Percentiles rank a stretch among this genome's conserved stretches.
Conservation (phyloP, 2,888 invertebrate genomes). For the Dexiosoma caninum region DNA sequence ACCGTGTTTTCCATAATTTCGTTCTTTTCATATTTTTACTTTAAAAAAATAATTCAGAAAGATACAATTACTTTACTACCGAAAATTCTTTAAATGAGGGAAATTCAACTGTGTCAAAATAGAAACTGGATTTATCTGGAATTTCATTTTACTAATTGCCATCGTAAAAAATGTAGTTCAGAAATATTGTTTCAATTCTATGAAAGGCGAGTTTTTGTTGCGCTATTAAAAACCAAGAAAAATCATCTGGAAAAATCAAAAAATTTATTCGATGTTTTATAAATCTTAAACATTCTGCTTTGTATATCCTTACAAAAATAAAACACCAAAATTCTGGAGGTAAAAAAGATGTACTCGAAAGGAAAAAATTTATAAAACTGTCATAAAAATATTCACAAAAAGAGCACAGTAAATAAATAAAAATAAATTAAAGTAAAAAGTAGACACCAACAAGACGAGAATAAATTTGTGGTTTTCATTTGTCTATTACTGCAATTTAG, state of each 20-base stretch:
- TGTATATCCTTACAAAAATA: constrained; percentile 3
- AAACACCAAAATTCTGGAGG: not conserved
- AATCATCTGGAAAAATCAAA: constrained; percentile 57
- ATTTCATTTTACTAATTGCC: constrained; percentile 11
- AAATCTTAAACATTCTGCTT: constrained; percentile 50
- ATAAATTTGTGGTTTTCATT: constrained; percentile 63
- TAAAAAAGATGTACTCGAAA: no score
- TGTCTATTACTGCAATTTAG: constrained; percentile 70
- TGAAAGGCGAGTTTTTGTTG: constrained; percentile 37
- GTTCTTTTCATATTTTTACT: not conserved
- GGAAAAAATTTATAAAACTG: no score
- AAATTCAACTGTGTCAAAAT: constrained; percentile 47
- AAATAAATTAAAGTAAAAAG: not conserved
- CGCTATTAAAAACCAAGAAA: constrained; percentile 42
- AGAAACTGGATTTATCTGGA: constrained; percentile 54
- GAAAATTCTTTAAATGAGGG: constrained; percentile 17
- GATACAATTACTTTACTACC: no score
- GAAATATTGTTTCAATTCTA: constrained; percentile 47
- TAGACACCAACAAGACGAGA: constrained; percentile 54
- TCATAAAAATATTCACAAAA: not conserved
- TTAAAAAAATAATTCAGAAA: constrained; percentile 35
- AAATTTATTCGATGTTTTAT: constrained; percentile 60
- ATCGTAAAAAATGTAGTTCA: constrained; percentile 58
- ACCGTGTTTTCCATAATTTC: not conserved
- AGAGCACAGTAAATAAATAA: no score